Evolutionary conservation across 2,797 vertebrate species (phyloP).

Genomic region (Fistularia commersonii): DNA sequence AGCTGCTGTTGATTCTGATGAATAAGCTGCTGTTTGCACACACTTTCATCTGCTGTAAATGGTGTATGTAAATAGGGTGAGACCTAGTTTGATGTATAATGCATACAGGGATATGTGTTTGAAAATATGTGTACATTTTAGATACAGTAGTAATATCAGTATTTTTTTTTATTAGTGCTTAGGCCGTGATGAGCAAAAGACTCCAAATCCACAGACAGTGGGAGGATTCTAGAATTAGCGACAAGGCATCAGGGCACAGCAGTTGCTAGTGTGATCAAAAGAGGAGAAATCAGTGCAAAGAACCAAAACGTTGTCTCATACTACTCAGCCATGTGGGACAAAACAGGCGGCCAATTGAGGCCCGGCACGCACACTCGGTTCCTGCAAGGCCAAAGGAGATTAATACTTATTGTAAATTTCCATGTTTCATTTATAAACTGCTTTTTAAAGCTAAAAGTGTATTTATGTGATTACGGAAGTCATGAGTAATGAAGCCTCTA

Average conservation of each 20-base stretch:
- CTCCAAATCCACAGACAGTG: slow-evolving; percentile 39
- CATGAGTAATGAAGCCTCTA: slow-evolving; percentile 29
- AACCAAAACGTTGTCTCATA: slow-evolving; percentile 43
- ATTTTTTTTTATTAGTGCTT: slow-evolving; percentile 28
- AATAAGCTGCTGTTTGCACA: slow-evolving; percentile 52
- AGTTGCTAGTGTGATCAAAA: slow-evolving; percentile 59
- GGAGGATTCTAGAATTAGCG: slow-evolving; percentile 56
- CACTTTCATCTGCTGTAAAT: slow-evolving; percentile 26
- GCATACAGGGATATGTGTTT: slow-evolving; percentile 30
- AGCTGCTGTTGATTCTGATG: slow-evolving; percentile 52
- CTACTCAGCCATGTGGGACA: slow-evolving; percentile 17
- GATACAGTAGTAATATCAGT: slow-evolving; percentile 30
- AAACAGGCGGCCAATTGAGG: background rate
- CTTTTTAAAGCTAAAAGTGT: slow-evolving; percentile 56
- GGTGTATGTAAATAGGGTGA: slow-evolving; percentile 12
- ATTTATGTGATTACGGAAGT: slow-evolving; percentile 51
- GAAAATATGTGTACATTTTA: slow-evolving; percentile 27
- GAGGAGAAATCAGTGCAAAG: slow-evolving; percentile 47
- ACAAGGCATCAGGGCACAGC: slow-evolving; percentile 52
- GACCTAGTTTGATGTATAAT: slow-evolving; percentile 34
- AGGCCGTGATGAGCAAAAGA: slow-evolving; percentile 32
- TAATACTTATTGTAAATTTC: slow-evolving; percentile 37
- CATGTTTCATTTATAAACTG: slow-evolving; percentile 58
- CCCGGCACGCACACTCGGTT: background rate
- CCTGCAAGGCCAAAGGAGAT: slow-evolving; percentile 28